phyloP scores from a whole-genome alignment of 2,113 vertebrate species.

The Anoplopoma fimbria region DNA sequence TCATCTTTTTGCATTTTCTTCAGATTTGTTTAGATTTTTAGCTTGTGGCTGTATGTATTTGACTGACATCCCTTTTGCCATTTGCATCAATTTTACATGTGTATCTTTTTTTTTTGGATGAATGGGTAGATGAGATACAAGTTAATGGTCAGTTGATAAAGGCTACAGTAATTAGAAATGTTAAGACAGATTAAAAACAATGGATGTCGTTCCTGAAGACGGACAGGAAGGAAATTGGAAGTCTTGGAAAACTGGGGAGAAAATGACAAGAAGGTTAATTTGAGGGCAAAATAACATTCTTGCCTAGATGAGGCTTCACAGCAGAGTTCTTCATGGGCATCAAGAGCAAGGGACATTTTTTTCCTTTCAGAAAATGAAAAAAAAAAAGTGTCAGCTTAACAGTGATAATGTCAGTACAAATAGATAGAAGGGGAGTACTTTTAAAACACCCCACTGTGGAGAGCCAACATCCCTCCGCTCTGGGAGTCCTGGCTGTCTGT shows the following conservation, averaged over 20 bases:
- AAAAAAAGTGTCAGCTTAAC: neutral
- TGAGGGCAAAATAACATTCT: neutral
- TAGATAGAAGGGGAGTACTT: neutral
- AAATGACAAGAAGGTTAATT: constrained; percentile 40
- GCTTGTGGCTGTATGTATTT: neutral
- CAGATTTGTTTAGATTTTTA: neutral
- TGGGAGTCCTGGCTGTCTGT: constrained; percentile 71
- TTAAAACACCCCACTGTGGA: neutral
- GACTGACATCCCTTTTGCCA: constrained; percentile 29
- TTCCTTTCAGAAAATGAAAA: constrained; percentile 4
- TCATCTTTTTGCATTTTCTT: neutral
- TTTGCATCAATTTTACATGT: constrained; percentile 21
- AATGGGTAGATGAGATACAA: constrained; percentile 24
- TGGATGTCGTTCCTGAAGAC: constrained; percentile 28
- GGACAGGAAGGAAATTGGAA: constrained; percentile 34
- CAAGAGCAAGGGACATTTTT: neutral
- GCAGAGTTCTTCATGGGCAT: neutral
- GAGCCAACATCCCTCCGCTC: constrained; percentile 54
- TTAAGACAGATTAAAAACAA: constrained; percentile 26
- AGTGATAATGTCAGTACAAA: neutral
- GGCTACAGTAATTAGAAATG: constrained; percentile 47
- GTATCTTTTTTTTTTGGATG: constrained; percentile 34
- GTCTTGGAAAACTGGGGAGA: constrained; percentile 32
- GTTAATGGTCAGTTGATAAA: constrained; percentile 20
- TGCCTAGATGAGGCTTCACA: neutral